phyloP scores from a whole-genome alignment of 2,113 vertebrate species.

The Brachypodius melanocephalos region DNA sequence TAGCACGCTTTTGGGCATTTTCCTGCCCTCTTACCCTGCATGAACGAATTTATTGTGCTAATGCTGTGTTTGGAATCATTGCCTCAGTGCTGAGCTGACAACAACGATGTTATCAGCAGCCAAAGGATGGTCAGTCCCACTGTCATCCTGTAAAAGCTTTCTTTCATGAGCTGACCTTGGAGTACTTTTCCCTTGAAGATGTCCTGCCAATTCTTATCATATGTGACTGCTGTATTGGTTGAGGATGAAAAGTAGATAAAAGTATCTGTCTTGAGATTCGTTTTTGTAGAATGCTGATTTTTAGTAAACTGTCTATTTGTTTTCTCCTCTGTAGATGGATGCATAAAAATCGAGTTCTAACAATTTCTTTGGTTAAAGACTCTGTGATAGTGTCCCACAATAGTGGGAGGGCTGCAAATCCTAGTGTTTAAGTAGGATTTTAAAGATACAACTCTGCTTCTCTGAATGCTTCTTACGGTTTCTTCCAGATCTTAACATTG shows the following conservation, averaged over 20 bases:
- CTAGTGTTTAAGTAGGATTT: neutral
- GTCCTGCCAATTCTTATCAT: neutral
- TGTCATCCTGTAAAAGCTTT: neutral
- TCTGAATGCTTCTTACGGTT: neutral
- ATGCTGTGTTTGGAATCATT: neutral
- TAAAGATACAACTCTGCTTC: neutral
- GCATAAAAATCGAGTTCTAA: neutral
- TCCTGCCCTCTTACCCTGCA: neutral
- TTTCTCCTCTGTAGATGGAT: neutral
- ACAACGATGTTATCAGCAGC: neutral
- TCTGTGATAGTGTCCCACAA: neutral
- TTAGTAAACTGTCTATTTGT: neutral
- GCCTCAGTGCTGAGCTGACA: neutral
- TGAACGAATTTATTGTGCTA: constrained; percentile 16
- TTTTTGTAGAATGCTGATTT: neutral
- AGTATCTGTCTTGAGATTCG: neutral
- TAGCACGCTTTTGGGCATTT: neutral
- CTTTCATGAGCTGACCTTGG: constrained; percentile 43
- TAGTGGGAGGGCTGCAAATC: neutral
- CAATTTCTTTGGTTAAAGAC: neutral
- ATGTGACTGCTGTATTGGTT: neutral
- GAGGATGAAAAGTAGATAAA: neutral
- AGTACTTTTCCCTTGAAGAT: neutral
- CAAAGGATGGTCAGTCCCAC: neutral
- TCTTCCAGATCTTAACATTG: neutral